phyloP scores from a whole-genome alignment of 1,140 invertebrate species.

The Laupala kohalensis region DNA sequence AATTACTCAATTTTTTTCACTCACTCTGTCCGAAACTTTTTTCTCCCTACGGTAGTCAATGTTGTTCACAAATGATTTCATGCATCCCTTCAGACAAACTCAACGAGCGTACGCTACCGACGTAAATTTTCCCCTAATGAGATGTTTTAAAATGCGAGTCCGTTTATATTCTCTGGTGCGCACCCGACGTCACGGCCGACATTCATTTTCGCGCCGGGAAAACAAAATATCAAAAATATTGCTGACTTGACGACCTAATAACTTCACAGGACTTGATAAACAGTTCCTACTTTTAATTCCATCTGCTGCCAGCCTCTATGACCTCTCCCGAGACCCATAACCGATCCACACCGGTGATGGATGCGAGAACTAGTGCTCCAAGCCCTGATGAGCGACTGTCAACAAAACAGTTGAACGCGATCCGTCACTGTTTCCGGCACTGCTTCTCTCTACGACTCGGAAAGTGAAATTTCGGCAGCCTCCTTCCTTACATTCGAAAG shows the following conservation, averaged over 20 bases:
- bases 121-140: not conserved
- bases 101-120: not conserved
- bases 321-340: not conserved
- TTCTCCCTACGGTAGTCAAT: no score
- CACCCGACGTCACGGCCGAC: not conserved
- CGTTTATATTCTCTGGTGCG: not conserved
- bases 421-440: constrained; percentile 4
- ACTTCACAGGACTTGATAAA: not conserved
- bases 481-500: not conserved
- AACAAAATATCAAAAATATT: not conserved
- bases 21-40: not conserved
- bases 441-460: not conserved
- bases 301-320: not conserved
- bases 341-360: not conserved
- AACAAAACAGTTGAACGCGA: constrained; percentile 8
- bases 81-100: not conserved
- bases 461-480: not conserved
- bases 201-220: not conserved
- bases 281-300: not conserved
- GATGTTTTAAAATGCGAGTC: not conserved
- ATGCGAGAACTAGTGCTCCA: constrained; percentile 5
- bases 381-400: constrained; percentile 1
- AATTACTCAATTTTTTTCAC: not conserved
- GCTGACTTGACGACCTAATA: not conserved
- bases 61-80: not conserved